Conservation (phyloP, 1,140 invertebrate species). For the Lineus longissimus region DNA sequence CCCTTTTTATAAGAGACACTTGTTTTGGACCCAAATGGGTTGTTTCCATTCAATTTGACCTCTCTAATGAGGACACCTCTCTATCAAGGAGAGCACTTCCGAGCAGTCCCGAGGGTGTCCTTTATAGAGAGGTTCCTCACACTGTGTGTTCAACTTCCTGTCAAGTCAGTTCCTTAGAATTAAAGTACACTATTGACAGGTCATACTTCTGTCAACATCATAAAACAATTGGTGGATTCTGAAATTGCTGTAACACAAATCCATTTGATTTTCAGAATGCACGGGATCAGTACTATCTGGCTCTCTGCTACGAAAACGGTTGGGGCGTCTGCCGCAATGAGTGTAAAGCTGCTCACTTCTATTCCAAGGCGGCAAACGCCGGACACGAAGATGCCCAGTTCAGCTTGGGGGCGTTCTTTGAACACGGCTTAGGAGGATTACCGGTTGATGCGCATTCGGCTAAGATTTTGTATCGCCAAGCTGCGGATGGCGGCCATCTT, state of each 20-base stretch:
- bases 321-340: background rate
- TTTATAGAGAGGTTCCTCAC: too few species aligned
- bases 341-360: slow-evolving; percentile 2
- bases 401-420: background rate
- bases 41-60: too few species aligned
- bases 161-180: too few species aligned
- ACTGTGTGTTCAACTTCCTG: too few species aligned
- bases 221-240: too few species aligned
- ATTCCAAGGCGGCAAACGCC: background rate
- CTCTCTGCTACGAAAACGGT: slow-evolving; percentile 1
- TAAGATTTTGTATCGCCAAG: background rate
- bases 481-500: background rate
- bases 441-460: background rate
- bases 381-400: slow-evolving; percentile 3
- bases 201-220: background rate
- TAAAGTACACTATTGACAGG: too few species aligned
- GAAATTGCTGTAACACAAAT: background rate
- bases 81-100: too few species aligned
- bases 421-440: background rate
- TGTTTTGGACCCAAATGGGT: too few species aligned
- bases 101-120: too few species aligned
- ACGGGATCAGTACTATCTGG: background rate
- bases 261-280: background rate
- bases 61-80: too few species aligned
- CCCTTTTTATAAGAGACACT: too few species aligned